A percentile compares a stretch with the other conserved stretches of the same genome.
phyloP scores from a whole-genome alignment of 1,140 invertebrate species.

The Monomorium pharaonis region DNA sequence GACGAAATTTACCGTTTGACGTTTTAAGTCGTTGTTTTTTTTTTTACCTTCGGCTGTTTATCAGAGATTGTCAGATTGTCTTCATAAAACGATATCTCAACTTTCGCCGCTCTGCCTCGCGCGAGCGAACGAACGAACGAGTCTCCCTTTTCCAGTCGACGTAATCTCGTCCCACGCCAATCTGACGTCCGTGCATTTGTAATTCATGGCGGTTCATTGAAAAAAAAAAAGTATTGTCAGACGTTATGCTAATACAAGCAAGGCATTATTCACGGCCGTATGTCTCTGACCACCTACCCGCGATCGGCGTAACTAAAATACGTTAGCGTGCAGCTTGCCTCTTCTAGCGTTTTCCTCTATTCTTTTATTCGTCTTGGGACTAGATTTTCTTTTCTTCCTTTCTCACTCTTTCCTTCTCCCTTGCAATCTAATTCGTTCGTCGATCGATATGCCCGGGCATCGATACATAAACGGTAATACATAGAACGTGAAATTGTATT shows the following conservation, averaged over 20 bases:
- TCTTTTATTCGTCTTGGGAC: no score
- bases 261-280: constrained; percentile 77
- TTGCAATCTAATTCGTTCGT: no score
- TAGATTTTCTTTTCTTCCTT: no score
- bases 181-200: constrained; percentile 70
- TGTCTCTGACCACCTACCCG: constrained; percentile 82
- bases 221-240: constrained; percentile 76
- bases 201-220: constrained; percentile 78
- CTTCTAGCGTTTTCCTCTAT: background rate
- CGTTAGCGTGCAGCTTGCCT: background rate
- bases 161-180: constrained; percentile 75
- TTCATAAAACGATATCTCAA: background rate
- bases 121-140: background rate
- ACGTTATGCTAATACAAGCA: constrained; percentile 79
- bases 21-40: background rate
- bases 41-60: background rate
- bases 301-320: constrained; percentile 39
- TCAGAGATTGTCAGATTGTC: background rate
- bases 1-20: background rate
- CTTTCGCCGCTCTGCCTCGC: background rate
- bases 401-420: no score
- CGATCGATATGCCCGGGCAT: no score
- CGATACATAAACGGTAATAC: no score
- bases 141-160: constrained; percentile 18
- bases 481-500: no score